Conservation (phyloP, 64 coral and sea anemone species). For the Astreopora myriophthalma region DNA sequence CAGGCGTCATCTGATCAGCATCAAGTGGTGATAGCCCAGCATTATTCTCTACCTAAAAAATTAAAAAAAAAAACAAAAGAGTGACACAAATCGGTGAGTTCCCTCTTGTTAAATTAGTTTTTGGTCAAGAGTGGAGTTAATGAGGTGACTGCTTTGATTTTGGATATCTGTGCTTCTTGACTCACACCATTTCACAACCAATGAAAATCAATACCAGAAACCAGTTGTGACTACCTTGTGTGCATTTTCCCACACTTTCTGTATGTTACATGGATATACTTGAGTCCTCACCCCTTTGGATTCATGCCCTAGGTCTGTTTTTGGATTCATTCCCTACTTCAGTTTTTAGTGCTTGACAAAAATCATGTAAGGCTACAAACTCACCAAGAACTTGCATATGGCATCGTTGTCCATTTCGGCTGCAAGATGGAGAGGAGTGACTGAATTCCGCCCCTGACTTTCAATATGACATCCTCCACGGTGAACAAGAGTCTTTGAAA, state of each 20-base stretch:
- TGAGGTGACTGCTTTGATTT: too few relatives aligned
- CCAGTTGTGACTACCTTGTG: too few relatives aligned
- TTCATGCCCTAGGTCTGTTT: too few relatives aligned
- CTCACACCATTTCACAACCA: too few relatives aligned
- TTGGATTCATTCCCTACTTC: too few relatives aligned
- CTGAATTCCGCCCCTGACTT: neutral
- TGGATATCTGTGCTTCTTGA: too few relatives aligned
- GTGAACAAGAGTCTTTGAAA: neutral
- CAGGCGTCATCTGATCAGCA: conserved; percentile 8
- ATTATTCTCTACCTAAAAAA: neutral
- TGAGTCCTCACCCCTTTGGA: too few relatives aligned
- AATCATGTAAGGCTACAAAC: neutral
- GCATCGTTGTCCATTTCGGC: conserved; percentile 5
- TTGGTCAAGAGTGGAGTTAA: too few relatives aligned
- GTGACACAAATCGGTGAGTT: neutral
- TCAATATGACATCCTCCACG: neutral
- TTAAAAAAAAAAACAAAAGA: neutral
- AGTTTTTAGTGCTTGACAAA: too few relatives aligned
- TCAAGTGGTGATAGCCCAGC: neutral
- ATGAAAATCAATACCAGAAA: too few relatives aligned
- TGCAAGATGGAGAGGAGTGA: conserved; percentile 33
- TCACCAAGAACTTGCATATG: conserved; percentile 43
- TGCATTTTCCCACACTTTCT: too few relatives aligned
- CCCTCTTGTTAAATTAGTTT: neutral
- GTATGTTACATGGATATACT: too few relatives aligned